phyloP scores from a whole-genome alignment of 2,113 vertebrate species.

The Hylia prasina region DNA sequence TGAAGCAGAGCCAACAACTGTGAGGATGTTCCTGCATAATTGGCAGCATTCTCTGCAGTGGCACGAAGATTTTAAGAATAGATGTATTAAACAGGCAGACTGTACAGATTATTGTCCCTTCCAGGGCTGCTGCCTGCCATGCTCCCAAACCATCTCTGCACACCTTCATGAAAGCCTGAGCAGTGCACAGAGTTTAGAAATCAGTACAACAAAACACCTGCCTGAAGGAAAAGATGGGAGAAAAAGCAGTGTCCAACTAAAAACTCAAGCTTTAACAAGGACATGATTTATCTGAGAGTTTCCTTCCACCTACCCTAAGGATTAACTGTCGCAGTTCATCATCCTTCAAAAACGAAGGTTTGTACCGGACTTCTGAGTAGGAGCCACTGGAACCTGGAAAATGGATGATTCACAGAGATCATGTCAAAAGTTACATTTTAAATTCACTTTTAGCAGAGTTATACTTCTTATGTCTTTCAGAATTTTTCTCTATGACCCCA shows the following conservation, averaged over 20 bases:
- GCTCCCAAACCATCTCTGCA: not conserved
- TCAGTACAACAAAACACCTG: not conserved
- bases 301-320: constrained; percentile 75
- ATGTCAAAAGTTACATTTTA: not conserved
- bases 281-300: not conserved
- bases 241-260: not conserved
- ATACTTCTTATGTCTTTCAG: not conserved
- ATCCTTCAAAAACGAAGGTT: constrained; percentile 86
- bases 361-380: constrained; percentile 81
- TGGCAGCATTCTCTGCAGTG: not conserved
- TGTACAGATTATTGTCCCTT: not conserved
- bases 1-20: not conserved
- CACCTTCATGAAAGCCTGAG: not conserved
- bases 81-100: not conserved
- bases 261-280: not conserved
- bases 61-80: not conserved
- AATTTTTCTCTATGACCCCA: not conserved
- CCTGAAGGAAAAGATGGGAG: not conserved
- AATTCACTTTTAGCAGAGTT: not conserved
- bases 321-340: constrained; percentile 86
- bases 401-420: not conserved
- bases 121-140: not conserved
- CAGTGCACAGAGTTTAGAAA: not conserved
- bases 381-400: constrained; percentile 77
- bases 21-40: not conserved